These are phyloP conservation scores for Cairina moschata DNA, from an alignment of 2,113 vertebrate genomes.

Conservation along the genomic window DNA sequence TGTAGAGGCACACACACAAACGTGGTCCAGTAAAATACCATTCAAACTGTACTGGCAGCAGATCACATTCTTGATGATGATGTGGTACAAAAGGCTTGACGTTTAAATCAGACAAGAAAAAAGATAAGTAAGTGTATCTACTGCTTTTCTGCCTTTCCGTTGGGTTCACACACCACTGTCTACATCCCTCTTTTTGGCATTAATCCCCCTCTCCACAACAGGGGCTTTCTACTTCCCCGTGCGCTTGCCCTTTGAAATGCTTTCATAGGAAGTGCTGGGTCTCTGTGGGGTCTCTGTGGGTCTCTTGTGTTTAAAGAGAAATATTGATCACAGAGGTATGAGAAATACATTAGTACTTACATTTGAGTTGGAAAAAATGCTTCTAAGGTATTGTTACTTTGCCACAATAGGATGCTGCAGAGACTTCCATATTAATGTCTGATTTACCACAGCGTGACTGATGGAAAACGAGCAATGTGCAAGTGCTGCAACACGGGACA, in stretches of 20 bases:
- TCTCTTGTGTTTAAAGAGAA: background rate
- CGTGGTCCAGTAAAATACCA: background rate
- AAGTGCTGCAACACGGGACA: background rate
- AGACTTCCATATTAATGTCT: background rate
- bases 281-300: too few species aligned
- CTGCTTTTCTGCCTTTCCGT: background rate
- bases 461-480: background rate
- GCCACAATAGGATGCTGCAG: background rate
- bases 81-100: background rate
- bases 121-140: background rate
- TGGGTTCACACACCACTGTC: background rate
- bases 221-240: background rate
- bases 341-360: background rate
- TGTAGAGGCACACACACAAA: background rate
- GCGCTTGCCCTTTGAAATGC: background rate
- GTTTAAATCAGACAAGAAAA: background rate
- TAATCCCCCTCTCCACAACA: background rate
- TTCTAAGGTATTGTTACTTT: background rate
- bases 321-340: background rate
- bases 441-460: background rate
- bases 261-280: background rate
- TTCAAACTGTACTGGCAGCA: background rate
- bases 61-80: background rate
- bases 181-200: background rate
- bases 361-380: background rate